Conservation (phyloP, 1,140 invertebrate genomes). For the Diuraphis noxia region DNA sequence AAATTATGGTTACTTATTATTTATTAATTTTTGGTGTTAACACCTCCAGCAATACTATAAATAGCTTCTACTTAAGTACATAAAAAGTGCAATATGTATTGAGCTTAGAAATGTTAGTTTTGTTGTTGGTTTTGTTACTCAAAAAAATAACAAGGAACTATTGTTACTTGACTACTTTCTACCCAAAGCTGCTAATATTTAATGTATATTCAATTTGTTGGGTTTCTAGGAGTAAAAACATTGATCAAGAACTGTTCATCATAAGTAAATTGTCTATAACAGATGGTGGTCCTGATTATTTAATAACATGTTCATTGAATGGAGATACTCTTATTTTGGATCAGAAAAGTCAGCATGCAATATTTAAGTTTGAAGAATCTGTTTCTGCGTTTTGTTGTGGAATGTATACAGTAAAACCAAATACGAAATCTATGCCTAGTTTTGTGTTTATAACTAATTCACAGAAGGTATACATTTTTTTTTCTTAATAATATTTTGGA, state of each 20-base stretch:
- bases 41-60: background rate
- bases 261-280: constrained; percentile 74
- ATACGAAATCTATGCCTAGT: constrained; percentile 63
- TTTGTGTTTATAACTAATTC: constrained; percentile 75
- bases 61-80: background rate
- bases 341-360: constrained; percentile 68
- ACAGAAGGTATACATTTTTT: constrained; percentile 64
- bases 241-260: constrained; percentile 76
- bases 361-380: constrained; percentile 76
- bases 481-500: background rate
- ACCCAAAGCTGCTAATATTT: background rate
- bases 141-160: background rate
- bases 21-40: background rate
- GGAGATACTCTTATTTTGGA: constrained; percentile 80
- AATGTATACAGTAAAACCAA: constrained; percentile 65
- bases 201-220: background rate
- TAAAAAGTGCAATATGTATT: too few relatives aligned
- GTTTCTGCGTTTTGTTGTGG: constrained; percentile 74
- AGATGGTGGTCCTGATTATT: constrained; percentile 72
- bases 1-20: too few relatives aligned
- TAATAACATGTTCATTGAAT: constrained; percentile 77
- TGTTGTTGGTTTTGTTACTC: background rate
- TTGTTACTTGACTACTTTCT: background rate
- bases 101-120: too few relatives aligned
- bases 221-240: constrained; percentile 69